A percentile compares a stretch with the other conserved stretches of the same genome.
Evolutionary conservation across 2,888 invertebrate species (phyloP).

Genomic region (Dugesia japonica): DNA sequence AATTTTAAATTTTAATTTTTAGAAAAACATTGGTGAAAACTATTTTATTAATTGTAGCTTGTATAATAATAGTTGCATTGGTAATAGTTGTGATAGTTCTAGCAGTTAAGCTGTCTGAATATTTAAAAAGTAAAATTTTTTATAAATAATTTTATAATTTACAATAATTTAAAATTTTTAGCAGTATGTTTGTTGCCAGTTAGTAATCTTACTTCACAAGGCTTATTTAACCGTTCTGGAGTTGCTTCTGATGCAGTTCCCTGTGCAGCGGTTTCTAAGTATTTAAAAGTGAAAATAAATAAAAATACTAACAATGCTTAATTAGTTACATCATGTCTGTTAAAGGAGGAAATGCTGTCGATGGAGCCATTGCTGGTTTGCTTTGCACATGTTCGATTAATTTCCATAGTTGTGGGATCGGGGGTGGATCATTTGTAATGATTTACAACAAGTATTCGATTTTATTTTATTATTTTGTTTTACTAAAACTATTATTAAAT

Average conservation of each 20-base stretch:
- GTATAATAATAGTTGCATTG: too few relatives aligned
- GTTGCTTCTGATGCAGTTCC: neutral
- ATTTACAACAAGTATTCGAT: neutral
- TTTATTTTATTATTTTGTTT: too few relatives aligned
- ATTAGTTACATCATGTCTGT: neutral
- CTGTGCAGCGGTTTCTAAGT: neutral
- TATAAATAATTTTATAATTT: too few relatives aligned
- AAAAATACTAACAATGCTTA: neutral
- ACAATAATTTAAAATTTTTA: too few relatives aligned
- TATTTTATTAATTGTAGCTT: too few relatives aligned
- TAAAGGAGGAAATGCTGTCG: neutral
- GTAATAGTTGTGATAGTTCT: too few relatives aligned
- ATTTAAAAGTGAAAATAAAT: neutral
- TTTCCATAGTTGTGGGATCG: slow-evolving; percentile 6
- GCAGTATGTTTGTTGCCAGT: neutral
- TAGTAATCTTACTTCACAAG: neutral
- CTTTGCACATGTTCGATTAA: neutral
- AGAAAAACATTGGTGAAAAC: too few relatives aligned
- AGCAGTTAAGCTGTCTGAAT: too few relatives aligned
- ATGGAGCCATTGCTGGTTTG: neutral
- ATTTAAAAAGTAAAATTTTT: too few relatives aligned
- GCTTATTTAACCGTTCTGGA: neutral
- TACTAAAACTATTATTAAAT: too few relatives aligned
- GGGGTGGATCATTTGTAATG: neutral
- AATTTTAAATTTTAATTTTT: too few relatives aligned